These are phyloP conservation scores for Priocnemis perturbator DNA, from an alignment of 2,888 invertebrate species.

Conservation along the genomic window DNA sequence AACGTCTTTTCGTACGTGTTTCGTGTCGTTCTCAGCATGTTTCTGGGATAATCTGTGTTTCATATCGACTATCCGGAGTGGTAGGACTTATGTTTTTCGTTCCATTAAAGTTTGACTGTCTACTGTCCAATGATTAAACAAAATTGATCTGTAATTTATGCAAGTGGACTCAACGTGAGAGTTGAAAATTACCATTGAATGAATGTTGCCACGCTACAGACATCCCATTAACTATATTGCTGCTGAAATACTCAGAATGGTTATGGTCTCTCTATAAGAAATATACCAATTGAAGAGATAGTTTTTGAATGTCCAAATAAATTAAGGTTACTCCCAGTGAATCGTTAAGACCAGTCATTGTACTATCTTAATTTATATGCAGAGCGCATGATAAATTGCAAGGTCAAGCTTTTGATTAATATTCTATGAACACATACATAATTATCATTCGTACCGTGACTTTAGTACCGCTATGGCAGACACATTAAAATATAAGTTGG, in stretches of 20 bases:
- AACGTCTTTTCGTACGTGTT: too few species aligned
- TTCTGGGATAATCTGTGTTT: neutral
- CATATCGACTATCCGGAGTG: neutral
- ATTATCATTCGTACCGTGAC: neutral
- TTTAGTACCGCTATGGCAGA: neutral
- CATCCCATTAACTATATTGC: too few species aligned
- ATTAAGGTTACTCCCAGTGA: neutral
- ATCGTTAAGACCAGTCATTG: neutral
- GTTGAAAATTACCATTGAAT: constrained; percentile 65
- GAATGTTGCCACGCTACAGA: constrained; percentile 39
- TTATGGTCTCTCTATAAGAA: too few species aligned
- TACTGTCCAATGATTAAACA: constrained; percentile 53
- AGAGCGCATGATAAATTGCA: neutral
- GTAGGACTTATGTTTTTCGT: too few species aligned
- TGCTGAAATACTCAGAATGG: too few species aligned
- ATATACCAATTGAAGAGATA: too few species aligned
- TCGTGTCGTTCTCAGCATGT: too few species aligned
- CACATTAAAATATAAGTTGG: neutral
- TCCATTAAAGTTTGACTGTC: neutral
- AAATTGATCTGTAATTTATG: constrained; percentile 62
- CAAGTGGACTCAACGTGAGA: constrained; percentile 44
- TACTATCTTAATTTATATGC: constrained; percentile 3
- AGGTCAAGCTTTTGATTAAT: too few species aligned
- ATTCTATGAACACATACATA: neutral
- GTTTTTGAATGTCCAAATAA: too few species aligned